Base-by-base conservation (phyloP, 2,797 vertebrate genomes). In the Sebastes dallii region DNA sequence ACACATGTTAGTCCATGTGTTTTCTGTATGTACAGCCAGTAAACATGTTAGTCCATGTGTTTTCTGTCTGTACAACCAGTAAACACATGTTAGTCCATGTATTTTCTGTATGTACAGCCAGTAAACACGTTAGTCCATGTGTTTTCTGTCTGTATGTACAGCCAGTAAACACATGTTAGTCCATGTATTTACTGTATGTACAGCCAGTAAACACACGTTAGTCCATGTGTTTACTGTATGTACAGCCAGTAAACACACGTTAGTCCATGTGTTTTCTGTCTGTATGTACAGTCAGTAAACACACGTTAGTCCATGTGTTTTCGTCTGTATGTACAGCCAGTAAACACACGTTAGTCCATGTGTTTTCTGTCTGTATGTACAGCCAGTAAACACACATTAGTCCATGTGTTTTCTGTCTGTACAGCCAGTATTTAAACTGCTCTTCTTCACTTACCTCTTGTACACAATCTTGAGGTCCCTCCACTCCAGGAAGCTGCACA, bases 401-500 rank as follows among this genome's bases (percentile, higher is more conserved):
- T 18, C 42, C 6, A 7, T 46, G 42, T 46, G 6, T 7, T 46
- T 1, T 1, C 9, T 34, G 34, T 36, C 8, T 42, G 42, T 18
- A 46, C 14, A 46, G 1, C 0, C 42, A 46, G 42, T 46, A 16
- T 4, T 55, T 55, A 18, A 39, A 52, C 14, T 4, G n/a, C 11
- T 9, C 18, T 46, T 11, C 52, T 22, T 75, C 13, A 42, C 90
- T 84, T 55, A 97, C 98, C 99, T 98, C 95, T 99, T 99, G 95
- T 99, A 99, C 90, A 99, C 98, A 88, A 99, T 99, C 96, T 99
- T 99, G 90, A 99, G 96, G 88, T 99, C 98, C 82, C 98, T 96
- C 98, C 98, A 99, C 88, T 99, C 99, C 93, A 99, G 89, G 91
- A 99, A 99, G 94, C 98, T 99, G 96, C 98, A 99, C 98, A 99